Evolutionary conservation across 1,140 invertebrate species (phyloP).

Genomic region (Babylonia areolata): DNA sequence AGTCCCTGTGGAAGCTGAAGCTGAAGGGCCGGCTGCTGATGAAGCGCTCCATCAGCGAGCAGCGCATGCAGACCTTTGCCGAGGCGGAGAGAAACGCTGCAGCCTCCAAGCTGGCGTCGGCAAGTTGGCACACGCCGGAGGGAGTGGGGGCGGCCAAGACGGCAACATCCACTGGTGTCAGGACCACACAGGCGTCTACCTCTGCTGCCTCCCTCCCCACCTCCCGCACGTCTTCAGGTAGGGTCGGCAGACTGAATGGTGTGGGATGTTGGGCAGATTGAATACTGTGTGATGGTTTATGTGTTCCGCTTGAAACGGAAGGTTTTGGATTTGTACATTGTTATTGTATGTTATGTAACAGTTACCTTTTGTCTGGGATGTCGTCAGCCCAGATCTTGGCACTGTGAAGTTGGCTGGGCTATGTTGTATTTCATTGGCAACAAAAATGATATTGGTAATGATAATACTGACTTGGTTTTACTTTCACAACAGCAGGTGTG

Average conservation of each 20-base stretch:
- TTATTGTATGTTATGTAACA: too few relatives aligned
- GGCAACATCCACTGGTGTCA: background rate
- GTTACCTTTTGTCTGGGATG: too few relatives aligned
- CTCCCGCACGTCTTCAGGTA: background rate
- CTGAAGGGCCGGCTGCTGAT: conserved; percentile 69
- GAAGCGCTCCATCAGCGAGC: conserved; percentile 71
- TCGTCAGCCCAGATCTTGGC: too few relatives aligned
- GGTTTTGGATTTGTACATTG: too few relatives aligned
- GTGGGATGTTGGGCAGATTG: too few relatives aligned
- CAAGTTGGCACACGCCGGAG: background rate
- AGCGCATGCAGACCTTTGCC: conserved; percentile 44
- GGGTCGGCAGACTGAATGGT: background rate
- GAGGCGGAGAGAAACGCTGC: background rate
- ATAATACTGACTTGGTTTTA: too few relatives aligned
- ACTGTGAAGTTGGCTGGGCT: too few relatives aligned
- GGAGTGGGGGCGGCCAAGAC: background rate
- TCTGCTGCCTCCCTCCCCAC: background rate
- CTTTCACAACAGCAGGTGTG: too few relatives aligned
- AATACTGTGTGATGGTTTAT: too few relatives aligned
- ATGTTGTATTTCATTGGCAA: too few relatives aligned
- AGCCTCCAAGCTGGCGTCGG: background rate
- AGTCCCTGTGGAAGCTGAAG: conserved; percentile 50
- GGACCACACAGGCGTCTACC: background rate
- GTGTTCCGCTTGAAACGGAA: too few relatives aligned
- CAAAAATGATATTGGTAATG: too few relatives aligned